phyloP scores from a whole-genome alignment of 2,888 invertebrate genomes.

The Drosophila merina region DNA sequence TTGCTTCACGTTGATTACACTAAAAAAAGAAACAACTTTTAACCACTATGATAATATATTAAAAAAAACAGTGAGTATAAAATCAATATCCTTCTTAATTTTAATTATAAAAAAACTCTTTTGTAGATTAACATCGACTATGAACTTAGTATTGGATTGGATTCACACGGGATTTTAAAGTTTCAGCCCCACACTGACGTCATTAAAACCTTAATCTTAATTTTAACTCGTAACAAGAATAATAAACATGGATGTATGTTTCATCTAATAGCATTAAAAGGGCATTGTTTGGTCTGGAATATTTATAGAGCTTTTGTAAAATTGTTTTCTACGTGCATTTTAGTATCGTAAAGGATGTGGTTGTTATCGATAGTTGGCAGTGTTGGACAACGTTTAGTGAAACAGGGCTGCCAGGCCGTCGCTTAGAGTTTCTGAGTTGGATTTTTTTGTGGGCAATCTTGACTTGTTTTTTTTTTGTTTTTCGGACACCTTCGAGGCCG shows the following conservation, averaged over 20 bases:
- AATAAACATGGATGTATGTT: background rate
- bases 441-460: conserved; percentile 17
- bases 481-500: conserved; percentile 34
- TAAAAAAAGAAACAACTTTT: background rate
- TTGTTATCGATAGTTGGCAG: background rate
- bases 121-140: background rate
- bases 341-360: background rate
- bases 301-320: too few relatives aligned
- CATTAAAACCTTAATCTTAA: background rate
- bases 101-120: background rate
- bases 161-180: background rate
- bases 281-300: too few relatives aligned
- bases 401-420: background rate
- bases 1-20: background rate
- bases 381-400: background rate
- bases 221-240: too few relatives aligned
- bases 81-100: background rate
- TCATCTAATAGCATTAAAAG: background rate
- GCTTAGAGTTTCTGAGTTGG: conserved; percentile 14
- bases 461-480: conserved; percentile 4
- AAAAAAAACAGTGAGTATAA: background rate
- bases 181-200: background rate
- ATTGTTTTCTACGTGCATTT: background rate
- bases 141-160: background rate
- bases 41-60: background rate